These are phyloP conservation scores for Lepidochitona cinerea DNA, from an alignment of 2,888 invertebrate species.

Conservation along the genomic window DNA sequence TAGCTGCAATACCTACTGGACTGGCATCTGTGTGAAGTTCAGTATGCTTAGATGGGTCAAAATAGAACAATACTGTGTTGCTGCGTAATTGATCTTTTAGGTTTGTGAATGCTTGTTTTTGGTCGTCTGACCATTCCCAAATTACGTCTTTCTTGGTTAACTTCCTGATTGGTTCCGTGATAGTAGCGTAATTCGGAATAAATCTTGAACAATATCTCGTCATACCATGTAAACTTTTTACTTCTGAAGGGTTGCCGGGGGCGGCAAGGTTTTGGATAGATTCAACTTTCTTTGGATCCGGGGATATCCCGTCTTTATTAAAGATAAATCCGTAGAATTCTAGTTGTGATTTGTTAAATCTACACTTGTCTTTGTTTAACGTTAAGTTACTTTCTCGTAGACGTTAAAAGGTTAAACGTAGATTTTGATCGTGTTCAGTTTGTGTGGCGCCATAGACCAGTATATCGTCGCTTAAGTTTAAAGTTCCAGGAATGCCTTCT, in stretches of 20 bases:
- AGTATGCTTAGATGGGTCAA: conserved; percentile 4
- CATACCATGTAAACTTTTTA: conserved; percentile 20
- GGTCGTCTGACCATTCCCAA: conserved; percentile 11
- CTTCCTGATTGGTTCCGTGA: conserved; percentile 14
- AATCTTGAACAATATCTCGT: conserved; percentile 10
- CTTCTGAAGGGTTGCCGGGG: conserved; percentile 6
- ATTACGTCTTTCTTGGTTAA: conserved; percentile 4
- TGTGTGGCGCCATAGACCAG: conserved; percentile 13
- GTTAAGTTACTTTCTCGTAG: conserved; percentile 19
- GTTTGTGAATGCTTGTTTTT: neutral
- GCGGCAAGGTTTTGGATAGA: conserved; percentile 1
- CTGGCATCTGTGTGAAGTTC: conserved; percentile 20
- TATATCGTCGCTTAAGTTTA: conserved; percentile 17
- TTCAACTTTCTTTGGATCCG: conserved; percentile 8
- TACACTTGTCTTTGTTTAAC: conserved; percentile 21
- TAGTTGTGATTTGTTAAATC: conserved; percentile 7
- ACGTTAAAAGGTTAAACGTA: conserved; percentile 16
- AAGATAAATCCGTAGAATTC: conserved; percentile 10
- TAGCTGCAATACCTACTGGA: conserved; percentile 24
- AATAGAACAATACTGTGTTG: conserved; percentile 21
- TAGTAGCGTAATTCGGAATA: conserved; percentile 15
- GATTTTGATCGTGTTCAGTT: conserved; percentile 16
- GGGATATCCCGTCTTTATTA: neutral
- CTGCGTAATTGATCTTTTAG: conserved; percentile 6
- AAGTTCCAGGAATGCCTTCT: conserved; percentile 5